phyloP scores from a whole-genome alignment of 2,113 vertebrate genomes.

The Oryzias curvinotus region DNA sequence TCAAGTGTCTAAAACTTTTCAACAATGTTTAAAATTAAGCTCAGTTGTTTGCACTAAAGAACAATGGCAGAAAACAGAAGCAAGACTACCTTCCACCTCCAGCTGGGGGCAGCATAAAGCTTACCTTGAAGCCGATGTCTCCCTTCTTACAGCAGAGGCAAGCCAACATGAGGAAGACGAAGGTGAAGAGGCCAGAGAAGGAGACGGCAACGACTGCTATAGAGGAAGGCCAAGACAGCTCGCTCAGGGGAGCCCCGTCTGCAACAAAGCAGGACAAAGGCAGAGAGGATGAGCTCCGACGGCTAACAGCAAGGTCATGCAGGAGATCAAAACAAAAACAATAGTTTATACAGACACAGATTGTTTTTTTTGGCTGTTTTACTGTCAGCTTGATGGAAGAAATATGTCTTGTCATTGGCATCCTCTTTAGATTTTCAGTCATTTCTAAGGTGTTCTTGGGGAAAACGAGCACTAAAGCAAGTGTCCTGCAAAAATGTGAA shows the following conservation, averaged over 20 bases:
- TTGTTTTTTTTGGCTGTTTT: constrained; percentile 14
- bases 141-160: constrained; percentile 99
- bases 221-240: constrained; percentile 95
- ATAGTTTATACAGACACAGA: constrained; percentile 19
- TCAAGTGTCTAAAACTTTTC: no score
- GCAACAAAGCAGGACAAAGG: constrained; percentile 47
- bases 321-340: constrained; percentile 45
- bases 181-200: constrained; percentile 93
- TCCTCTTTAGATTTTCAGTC: constrained; percentile 16
- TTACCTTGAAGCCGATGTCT: constrained; percentile 97
- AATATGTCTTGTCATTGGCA: constrained; percentile 19
- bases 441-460: constrained; percentile 3
- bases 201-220: constrained; percentile 91
- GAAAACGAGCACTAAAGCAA: constrained; percentile 31
- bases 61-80: no score
- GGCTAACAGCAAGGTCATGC: constrained; percentile 17
- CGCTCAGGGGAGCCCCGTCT: constrained; percentile 90
- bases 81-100: background rate
- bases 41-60: no score
- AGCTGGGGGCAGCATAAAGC: constrained; percentile 54
- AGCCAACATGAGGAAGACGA: constrained; percentile 97
- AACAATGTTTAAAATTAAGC: no score
- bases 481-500: constrained; percentile 40
- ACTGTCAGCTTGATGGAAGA: constrained; percentile 30
- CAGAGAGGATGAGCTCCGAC: constrained; percentile 30